A percentile compares a stretch with the other conserved stretches of the same genome.
Evolutionary conservation across 1,140 invertebrate genomes (phyloP).

Genomic region (Diorhabda carinulata): DNA sequence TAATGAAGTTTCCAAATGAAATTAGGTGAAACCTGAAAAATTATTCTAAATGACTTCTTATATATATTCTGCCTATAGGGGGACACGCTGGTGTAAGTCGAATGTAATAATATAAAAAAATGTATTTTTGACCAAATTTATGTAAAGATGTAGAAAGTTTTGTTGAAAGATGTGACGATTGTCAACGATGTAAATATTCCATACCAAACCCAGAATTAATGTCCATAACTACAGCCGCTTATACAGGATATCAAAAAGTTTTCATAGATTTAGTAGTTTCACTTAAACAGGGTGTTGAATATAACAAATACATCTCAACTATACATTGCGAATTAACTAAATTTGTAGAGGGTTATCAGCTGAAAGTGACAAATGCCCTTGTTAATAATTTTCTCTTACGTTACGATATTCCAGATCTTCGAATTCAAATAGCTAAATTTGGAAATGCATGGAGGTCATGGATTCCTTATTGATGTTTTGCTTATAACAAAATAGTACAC

Average conservation of each 20-base stretch:
- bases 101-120: slow-evolving; percentile 32
- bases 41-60: slow-evolving; percentile 24
- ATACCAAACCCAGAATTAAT: slow-evolving; percentile 21
- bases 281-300: slow-evolving; percentile 25
- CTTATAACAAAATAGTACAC: slow-evolving; percentile 30
- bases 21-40: slow-evolving; percentile 14
- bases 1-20: slow-evolving; percentile 11
- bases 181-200: slow-evolving; percentile 30
- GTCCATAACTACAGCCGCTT: slow-evolving; percentile 25
- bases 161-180: slow-evolving; percentile 27
- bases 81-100: slow-evolving; percentile 30
- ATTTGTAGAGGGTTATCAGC: slow-evolving; percentile 27
- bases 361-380: slow-evolving; percentile 27
- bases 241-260: slow-evolving; percentile 24
- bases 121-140: slow-evolving; percentile 27
- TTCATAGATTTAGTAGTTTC: slow-evolving; percentile 30
- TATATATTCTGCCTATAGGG: slow-evolving; percentile 24
- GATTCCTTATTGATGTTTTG: slow-evolving; percentile 34
- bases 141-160: slow-evolving; percentile 26
- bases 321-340: slow-evolving; percentile 29
- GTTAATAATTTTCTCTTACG: slow-evolving; percentile 35
- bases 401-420: slow-evolving; percentile 33
- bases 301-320: slow-evolving; percentile 27
- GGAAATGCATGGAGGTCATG: slow-evolving; percentile 28
- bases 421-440: slow-evolving; percentile 26